These are phyloP conservation scores for Glandiceps talaboti DNA, from an alignment of 53 echinoderm and acorn worm genomes.

Conservation along the genomic window DNA sequence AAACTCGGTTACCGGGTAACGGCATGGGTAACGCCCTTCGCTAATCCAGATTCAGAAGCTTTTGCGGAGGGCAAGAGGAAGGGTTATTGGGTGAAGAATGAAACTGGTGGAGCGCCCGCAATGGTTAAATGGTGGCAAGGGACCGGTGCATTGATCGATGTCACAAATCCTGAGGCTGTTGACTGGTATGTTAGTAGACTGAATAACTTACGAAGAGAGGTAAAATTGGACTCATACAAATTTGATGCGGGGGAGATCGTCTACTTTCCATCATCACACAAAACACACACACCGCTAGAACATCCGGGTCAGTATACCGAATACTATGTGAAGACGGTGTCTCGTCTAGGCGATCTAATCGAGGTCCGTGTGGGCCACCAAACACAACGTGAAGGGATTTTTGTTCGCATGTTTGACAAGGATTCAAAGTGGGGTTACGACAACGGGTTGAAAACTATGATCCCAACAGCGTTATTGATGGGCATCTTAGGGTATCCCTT, in stretches of 20 bases:
- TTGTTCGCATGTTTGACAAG: conserved; percentile 83
- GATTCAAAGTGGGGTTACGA: conserved; percentile 74
- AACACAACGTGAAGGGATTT: conserved; percentile 56
- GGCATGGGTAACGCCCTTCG: conserved; percentile 57
- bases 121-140: conserved; percentile 79
- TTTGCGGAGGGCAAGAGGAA: conserved; percentile 33
- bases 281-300: conserved; percentile 24
- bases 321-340: conserved; percentile 49
- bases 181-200: conserved; percentile 44
- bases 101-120: conserved; percentile 36
- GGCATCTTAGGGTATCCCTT: conserved; percentile 93
- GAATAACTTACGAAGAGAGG: conserved; percentile 21
- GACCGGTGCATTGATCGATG: conserved; percentile 41
- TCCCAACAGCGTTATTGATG: conserved; percentile 62
- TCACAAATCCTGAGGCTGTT: conserved; percentile 30
- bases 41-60: conserved; percentile 50
- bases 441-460: conserved; percentile 72
- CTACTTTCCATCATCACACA: conserved; percentile 37
- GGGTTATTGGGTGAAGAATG: conserved; percentile 43
- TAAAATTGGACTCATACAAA: conserved; percentile 61
- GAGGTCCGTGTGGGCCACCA: conserved; percentile 74
- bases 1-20: conserved; percentile 48
- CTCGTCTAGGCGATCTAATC: conserved; percentile 45
- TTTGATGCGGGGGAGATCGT: conserved; percentile 66
- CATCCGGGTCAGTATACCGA: conserved; percentile 68